phyloP scores from a whole-genome alignment of 2,888 invertebrate species.

The Drosophila leonis region DNA sequence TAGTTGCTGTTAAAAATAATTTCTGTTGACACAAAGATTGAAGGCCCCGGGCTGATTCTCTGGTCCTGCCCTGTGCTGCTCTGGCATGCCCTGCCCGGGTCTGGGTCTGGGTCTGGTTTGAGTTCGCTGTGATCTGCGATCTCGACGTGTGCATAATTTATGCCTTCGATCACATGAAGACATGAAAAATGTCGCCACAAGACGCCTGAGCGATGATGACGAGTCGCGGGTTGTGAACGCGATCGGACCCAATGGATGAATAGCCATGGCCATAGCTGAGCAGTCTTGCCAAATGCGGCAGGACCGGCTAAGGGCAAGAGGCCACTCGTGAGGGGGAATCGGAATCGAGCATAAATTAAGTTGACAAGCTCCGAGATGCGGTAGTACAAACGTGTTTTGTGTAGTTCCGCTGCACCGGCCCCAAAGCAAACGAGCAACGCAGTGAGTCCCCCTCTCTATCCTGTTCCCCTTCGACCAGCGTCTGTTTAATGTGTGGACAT shows the following conservation, averaged over 20 bases:
- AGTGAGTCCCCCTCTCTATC: neutral
- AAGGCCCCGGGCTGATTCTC: slow-evolving; percentile 49
- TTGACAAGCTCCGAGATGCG: slow-evolving; percentile 67
- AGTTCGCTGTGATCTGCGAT: slow-evolving; percentile 48
- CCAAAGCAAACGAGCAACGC: slow-evolving; percentile 2
- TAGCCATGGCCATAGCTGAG: slow-evolving; percentile 60
- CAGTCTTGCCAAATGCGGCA: slow-evolving; percentile 73
- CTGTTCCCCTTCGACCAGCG: slow-evolving; percentile 35
- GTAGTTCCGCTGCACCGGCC: slow-evolving; percentile 46
- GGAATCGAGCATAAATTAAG: slow-evolving; percentile 80
- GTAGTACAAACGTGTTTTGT: slow-evolving; percentile 49
- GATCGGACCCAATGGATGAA: slow-evolving; percentile 43
- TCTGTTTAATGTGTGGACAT: slow-evolving; percentile 81
- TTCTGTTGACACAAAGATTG: slow-evolving; percentile 82
- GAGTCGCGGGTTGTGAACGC: slow-evolving; percentile 37
- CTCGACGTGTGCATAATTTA: slow-evolving; percentile 72
- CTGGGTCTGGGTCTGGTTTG: slow-evolving; percentile 6
- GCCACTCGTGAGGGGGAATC: neutral
- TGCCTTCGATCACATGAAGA: slow-evolving; percentile 81
- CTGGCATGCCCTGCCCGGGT: neutral
- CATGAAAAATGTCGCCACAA: slow-evolving; percentile 81
- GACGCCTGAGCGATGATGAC: slow-evolving; percentile 76
- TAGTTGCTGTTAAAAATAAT: slow-evolving; percentile 79
- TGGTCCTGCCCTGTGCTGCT: neutral
- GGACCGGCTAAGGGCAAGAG: slow-evolving; percentile 16